A percentile compares a stretch with the other conserved stretches of the same genome.
Conservation (phyloP, 53 echinoderm and acorn worm species). For the Holothuria leucospilota region DNA sequence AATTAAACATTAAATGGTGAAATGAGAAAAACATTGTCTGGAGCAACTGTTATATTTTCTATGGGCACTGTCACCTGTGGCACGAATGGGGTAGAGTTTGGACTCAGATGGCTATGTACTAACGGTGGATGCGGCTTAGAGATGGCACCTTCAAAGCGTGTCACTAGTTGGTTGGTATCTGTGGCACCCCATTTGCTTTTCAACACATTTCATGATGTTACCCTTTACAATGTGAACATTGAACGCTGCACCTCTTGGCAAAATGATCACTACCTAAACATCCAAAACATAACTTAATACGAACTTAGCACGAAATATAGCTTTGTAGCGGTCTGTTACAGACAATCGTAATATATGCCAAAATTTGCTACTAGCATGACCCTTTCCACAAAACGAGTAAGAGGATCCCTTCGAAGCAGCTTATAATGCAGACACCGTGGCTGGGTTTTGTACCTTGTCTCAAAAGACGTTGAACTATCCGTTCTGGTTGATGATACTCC, state of each 20-base stretch:
- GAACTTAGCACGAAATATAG: not conserved
- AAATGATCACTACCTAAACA: not conserved
- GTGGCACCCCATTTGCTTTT: not conserved
- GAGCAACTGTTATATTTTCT: too few relatives aligned
- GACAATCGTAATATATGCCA: constrained; percentile 6
- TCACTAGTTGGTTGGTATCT: not conserved
- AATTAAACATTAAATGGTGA: too few relatives aligned
- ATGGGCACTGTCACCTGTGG: too few relatives aligned
- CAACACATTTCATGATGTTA: not conserved
- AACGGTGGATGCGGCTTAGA: too few relatives aligned
- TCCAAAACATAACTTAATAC: too few relatives aligned
- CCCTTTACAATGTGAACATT: not conserved
- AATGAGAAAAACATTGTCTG: too few relatives aligned
- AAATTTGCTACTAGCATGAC: not conserved
- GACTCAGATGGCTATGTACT: too few relatives aligned
- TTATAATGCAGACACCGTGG: not conserved
- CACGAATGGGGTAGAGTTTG: too few relatives aligned
- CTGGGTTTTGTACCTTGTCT: not conserved
- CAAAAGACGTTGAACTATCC: constrained; percentile 3
- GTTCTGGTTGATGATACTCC: constrained; percentile 1
- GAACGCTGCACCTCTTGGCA: too few relatives aligned
- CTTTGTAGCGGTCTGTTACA: not conserved
- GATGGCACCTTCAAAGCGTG: too few relatives aligned
- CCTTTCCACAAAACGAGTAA: not conserved
- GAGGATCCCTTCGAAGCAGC: not conserved